A percentile compares a stretch with the other conserved stretches of the same genome.
These are phyloP conservation scores for Dugesia japonica DNA, from an alignment of 2,888 invertebrate species.

Conservation along the genomic window DNA sequence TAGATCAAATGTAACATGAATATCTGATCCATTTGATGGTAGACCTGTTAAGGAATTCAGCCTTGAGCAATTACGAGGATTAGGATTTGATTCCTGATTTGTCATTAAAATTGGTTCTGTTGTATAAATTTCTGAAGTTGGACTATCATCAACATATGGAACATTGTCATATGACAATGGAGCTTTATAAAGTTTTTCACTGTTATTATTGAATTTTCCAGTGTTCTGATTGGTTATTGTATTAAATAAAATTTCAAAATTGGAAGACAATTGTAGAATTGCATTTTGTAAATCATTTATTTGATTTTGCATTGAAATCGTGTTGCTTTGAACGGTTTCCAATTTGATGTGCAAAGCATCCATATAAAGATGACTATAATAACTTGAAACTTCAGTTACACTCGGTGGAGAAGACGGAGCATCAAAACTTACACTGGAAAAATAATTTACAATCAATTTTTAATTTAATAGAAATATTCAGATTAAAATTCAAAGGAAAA, in stretches of 20 bases:
- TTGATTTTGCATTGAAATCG: background rate
- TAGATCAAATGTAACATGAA: slow-evolving; percentile 7
- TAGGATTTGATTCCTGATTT: background rate
- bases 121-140: background rate
- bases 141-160: slow-evolving; percentile 4
- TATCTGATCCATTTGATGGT: background rate
- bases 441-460: no score
- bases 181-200: background rate
- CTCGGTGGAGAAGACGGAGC: background rate
- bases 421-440: background rate
- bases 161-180: background rate
- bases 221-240: background rate
- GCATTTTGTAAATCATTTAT: slow-evolving; percentile 10
- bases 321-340: background rate
- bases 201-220: background rate
- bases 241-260: slow-evolving; percentile 10
- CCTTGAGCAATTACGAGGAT: background rate
- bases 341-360: background rate
- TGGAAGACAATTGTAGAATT: background rate
- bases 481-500: no score
- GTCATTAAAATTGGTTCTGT: background rate
- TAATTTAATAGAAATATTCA: no score
- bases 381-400: background rate
- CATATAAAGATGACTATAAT: background rate
- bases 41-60: background rate